Evolutionary conservation across 2,113 vertebrate species (phyloP).

Genomic region (Bufo gargarizans): DNA sequence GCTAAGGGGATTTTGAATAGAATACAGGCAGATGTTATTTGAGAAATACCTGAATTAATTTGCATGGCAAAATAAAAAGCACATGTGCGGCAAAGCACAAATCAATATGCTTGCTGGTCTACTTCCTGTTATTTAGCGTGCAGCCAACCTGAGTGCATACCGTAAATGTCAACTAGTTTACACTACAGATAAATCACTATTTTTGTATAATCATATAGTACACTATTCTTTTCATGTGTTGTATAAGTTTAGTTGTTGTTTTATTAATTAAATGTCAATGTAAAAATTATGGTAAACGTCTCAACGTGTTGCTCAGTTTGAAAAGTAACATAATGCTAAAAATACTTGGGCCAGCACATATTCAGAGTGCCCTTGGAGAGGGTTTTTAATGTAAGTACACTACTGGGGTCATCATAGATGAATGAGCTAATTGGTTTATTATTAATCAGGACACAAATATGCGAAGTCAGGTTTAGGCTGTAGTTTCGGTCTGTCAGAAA

Average conservation of each 20-base stretch:
- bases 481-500: no score
- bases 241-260: not conserved
- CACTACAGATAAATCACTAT: not conserved
- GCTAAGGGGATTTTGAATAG: not conserved
- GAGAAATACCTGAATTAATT: not conserved
- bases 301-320: no score
- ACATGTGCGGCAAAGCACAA: not conserved
- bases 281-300: no score
- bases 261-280: no score
- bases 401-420: no score
- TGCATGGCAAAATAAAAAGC: not conserved
- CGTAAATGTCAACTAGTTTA: conserved; percentile 10
- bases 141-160: not conserved
- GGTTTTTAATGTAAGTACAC: no score
- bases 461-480: no score
- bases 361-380: no score
- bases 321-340: no score
- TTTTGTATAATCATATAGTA: not conserved
- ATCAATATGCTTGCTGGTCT: not conserved
- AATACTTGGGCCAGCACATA: no score
- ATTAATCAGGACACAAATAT: no score
- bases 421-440: no score
- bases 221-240: not conserved
- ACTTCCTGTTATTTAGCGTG: not conserved
- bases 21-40: not conserved